Conservation (phyloP, 2,113 vertebrate genomes). For the Lutjanus erythropterus region DNA sequence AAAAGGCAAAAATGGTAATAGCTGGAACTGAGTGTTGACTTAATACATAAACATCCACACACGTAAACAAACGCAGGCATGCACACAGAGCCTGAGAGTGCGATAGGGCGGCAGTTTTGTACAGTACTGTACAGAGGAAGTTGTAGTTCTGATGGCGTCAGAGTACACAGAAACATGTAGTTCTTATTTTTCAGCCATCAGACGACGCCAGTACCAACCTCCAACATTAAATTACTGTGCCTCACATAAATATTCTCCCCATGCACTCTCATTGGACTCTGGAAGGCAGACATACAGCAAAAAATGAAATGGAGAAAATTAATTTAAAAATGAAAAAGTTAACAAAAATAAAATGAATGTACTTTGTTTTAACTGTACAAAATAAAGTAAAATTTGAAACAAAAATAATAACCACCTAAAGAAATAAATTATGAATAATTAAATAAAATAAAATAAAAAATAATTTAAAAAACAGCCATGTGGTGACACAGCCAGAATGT, state of each 20-base stretch:
- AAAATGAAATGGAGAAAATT: slow-evolving; percentile 54
- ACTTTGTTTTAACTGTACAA: neutral
- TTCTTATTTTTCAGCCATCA: slow-evolving; percentile 71
- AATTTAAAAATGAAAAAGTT: slow-evolving; percentile 10
- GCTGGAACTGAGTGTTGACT: slow-evolving; percentile 23
- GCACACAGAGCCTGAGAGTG: slow-evolving; percentile 90
- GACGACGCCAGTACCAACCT: slow-evolving; percentile 93
- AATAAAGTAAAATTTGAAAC: neutral
- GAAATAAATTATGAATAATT: neutral
- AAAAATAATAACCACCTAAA: neutral
- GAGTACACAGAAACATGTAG: slow-evolving; percentile 70
- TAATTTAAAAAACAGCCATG: neutral
- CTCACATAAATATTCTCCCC: slow-evolving; percentile 99
- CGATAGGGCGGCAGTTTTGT: slow-evolving; percentile 88
- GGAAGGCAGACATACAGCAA: slow-evolving; percentile 82
- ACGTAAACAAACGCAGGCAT: slow-evolving; percentile 66
- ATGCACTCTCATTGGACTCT: slow-evolving; percentile 98
- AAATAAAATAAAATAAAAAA: neutral
- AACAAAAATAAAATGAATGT: neutral
- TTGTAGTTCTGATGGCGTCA: slow-evolving; percentile 77
- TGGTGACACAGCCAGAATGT: slow-evolving; percentile 7
- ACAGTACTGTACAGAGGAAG: slow-evolving; percentile 75
- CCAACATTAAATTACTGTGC: slow-evolving; percentile 99
- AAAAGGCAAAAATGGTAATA: slow-evolving; percentile 1
- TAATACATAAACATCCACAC: slow-evolving; percentile 45